These are phyloP conservation scores for Notoglanidium macrostoma DNA, from an alignment of 2,797 vertebrate species.

Conservation along the genomic window DNA sequence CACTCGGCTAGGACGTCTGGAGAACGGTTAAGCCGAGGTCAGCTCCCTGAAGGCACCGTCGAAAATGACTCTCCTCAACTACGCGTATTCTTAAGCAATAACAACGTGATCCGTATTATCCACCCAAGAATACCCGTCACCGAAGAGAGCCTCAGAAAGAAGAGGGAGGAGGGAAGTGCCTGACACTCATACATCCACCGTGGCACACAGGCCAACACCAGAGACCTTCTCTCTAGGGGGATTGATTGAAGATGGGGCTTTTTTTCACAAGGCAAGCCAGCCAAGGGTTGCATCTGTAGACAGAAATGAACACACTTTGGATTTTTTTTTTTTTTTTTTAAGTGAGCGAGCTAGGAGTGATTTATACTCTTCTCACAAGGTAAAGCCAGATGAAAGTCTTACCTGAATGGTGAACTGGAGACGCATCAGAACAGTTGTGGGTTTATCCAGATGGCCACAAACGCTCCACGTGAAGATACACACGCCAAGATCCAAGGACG, in stretches of 20 bases:
- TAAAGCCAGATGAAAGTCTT: slow-evolving; percentile 33
- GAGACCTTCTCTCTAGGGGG: slow-evolving; percentile 67
- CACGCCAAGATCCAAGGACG: slow-evolving; percentile 23
- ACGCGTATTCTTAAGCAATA: slow-evolving; percentile 99
- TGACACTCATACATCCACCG: slow-evolving; percentile 58
- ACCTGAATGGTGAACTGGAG: slow-evolving; percentile 41
- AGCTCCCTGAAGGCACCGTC: slow-evolving; percentile 52
- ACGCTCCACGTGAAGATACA: slow-evolving; percentile 2
- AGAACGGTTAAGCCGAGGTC: slow-evolving; percentile 47
- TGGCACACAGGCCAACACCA: slow-evolving; percentile 65
- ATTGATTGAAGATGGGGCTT: slow-evolving; percentile 54
- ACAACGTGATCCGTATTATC: slow-evolving; percentile 99
- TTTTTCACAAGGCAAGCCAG: slow-evolving; percentile 55
- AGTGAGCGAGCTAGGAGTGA: not conserved
- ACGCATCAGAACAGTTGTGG: not conserved
- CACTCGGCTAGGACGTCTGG: slow-evolving; percentile 44
- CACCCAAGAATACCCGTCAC: slow-evolving; percentile 99
- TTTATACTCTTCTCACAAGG: slow-evolving; percentile 11
- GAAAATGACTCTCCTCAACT: slow-evolving; percentile 99
- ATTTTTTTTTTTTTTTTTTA: slow-evolving; percentile 34
- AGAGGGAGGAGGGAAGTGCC: slow-evolving; percentile 58
- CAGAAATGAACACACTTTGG: slow-evolving; percentile 63
- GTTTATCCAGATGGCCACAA: slow-evolving; percentile 34
- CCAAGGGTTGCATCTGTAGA: slow-evolving; percentile 62
- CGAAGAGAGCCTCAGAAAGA: slow-evolving; percentile 92